Conservation (phyloP, 2,113 vertebrate genomes). For the Junco hyemalis region DNA sequence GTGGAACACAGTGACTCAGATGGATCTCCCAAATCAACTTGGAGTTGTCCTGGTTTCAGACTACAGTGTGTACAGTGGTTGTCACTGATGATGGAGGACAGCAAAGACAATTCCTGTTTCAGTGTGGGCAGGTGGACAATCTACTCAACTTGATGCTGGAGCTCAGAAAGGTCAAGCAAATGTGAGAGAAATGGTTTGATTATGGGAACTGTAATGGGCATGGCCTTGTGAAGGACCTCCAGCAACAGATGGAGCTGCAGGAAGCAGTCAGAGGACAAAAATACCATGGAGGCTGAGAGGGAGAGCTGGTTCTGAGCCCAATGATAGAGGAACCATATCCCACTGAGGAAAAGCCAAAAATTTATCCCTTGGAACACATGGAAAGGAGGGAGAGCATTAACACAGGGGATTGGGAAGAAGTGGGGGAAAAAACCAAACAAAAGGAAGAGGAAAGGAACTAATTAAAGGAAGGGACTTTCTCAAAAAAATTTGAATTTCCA, state of each 20-base stretch:
- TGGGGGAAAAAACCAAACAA: neutral
- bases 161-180: neutral
- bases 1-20: neutral
- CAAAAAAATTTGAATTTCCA: neutral
- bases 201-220: no score
- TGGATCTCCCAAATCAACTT: neutral
- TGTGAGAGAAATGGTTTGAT: neutral
- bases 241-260: neutral
- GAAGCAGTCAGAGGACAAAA: neutral
- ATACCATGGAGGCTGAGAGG: neutral
- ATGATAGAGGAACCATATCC: accelerated
- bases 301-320: neutral
- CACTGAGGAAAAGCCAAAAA: neutral
- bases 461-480: neutral
- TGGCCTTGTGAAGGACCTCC: neutral
- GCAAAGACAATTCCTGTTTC: accelerated
- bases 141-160: neutral
- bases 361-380: no score
- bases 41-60: neutral
- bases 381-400: neutral
- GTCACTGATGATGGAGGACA: neutral
- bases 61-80: neutral
- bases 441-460: neutral
- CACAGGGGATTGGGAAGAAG: neutral
- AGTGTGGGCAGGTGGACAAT: neutral